A percentile compares a stretch with the other conserved stretches of the same genome.
phyloP scores from a whole-genome alignment of 2,888 invertebrate species.

The Pollenia amentaria region DNA sequence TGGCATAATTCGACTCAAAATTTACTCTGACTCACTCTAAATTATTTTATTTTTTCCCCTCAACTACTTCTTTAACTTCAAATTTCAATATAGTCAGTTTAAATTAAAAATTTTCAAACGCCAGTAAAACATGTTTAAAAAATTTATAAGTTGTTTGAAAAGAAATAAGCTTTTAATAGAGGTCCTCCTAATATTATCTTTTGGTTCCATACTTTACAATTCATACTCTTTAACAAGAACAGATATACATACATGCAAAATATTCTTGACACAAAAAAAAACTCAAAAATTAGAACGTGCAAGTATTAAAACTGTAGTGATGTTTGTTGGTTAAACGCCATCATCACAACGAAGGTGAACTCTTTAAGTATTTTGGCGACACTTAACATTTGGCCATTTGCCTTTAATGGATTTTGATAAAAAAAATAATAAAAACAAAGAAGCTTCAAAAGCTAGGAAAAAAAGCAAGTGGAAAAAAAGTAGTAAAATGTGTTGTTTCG shows the following conservation, averaged over 20 bases:
- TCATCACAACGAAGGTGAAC: slow-evolving; percentile 64
- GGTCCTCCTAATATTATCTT: neutral
- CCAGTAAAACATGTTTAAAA: too few relatives aligned
- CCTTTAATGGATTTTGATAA: slow-evolving; percentile 72
- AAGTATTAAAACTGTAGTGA: slow-evolving; percentile 9
- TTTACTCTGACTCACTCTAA: too few relatives aligned
- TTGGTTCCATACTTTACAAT: neutral
- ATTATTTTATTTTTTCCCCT: too few relatives aligned
- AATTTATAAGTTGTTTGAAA: too few relatives aligned
- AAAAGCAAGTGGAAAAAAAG: neutral
- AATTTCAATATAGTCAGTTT: too few relatives aligned
- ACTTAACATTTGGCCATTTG: slow-evolving; percentile 73
- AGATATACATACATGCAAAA: slow-evolving; percentile 5
- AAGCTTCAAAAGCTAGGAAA: neutral
- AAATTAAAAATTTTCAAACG: too few relatives aligned
- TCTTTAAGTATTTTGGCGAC: slow-evolving; percentile 72
- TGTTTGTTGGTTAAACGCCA: slow-evolving; percentile 50
- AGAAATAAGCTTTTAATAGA: neutral
- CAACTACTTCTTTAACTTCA: too few relatives aligned
- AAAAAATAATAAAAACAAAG: slow-evolving; percentile 20
- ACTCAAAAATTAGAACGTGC: neutral
- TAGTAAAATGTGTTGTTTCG: slow-evolving; percentile 45
- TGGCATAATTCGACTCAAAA: too few relatives aligned
- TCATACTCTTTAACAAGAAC: neutral
- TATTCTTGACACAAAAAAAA: neutral